Evolutionary conservation across 2,888 invertebrate genomes (phyloP).

Genomic region (Epinotia nisella): DNA sequence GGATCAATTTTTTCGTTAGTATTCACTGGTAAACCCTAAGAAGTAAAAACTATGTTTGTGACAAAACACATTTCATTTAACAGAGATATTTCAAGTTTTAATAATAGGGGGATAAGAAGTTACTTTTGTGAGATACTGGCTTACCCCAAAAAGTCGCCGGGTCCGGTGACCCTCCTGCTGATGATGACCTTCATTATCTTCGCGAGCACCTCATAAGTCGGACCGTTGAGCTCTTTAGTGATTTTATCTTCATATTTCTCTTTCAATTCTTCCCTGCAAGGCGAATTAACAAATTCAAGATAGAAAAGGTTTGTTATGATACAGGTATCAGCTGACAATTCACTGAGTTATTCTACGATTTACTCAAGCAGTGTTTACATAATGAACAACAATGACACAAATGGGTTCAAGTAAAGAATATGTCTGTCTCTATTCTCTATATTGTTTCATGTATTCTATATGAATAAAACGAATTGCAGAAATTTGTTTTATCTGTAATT

Average conservation of each 20-base stretch:
- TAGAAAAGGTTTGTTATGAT: too few relatives aligned
- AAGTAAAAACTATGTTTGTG: too few relatives aligned
- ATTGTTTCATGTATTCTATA: neutral
- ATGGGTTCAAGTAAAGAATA: neutral
- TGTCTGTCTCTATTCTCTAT: neutral
- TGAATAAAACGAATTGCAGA: neutral
- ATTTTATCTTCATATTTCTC: conserved; percentile 97
- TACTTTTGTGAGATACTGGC: too few relatives aligned
- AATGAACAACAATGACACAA: neutral
- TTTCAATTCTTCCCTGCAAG: conserved; percentile 91
- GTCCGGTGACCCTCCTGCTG: conserved; percentile 96
- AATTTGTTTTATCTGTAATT: neutral
- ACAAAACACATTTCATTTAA: too few relatives aligned
- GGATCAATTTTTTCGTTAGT: too few relatives aligned
- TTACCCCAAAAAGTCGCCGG: conserved; percentile 96
- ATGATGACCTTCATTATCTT: conserved; percentile 98
- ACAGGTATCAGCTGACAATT: neutral
- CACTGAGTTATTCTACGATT: neutral
- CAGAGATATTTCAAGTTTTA: too few relatives aligned
- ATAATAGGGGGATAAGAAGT: too few relatives aligned
- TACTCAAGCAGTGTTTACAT: neutral
- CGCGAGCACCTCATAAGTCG: conserved; percentile 97
- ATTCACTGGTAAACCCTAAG: too few relatives aligned
- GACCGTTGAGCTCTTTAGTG: conserved; percentile 94
- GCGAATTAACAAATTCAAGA: neutral